Evolutionary conservation across 2,113 vertebrate species (phyloP).

Genomic region (Triplophysa rosa): DNA sequence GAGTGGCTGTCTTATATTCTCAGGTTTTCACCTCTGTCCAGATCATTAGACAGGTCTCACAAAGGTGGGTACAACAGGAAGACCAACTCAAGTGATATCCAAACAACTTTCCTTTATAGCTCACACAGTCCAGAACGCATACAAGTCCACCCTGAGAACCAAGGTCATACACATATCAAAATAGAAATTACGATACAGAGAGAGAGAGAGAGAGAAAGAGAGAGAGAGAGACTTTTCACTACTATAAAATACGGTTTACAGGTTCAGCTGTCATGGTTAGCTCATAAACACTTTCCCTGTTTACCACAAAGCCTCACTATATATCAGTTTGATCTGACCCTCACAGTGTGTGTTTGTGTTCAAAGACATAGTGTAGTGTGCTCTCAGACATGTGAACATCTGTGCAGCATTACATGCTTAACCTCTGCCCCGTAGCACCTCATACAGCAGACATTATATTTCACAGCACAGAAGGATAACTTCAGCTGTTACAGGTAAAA

Average conservation of each 20-base stretch:
- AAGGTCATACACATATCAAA: conserved; percentile 39
- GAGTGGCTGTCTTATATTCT: not conserved
- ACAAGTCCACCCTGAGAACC: not conserved
- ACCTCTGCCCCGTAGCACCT: conserved; percentile 26
- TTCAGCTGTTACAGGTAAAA: not conserved
- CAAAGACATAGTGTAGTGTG: conserved; percentile 13
- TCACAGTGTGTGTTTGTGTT: conserved; percentile 11
- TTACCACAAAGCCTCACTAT: conserved; percentile 35
- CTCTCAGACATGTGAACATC: conserved; percentile 24
- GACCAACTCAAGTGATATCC: not conserved
- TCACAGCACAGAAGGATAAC: not conserved
- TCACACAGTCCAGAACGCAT: not conserved
- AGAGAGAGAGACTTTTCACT: not conserved
- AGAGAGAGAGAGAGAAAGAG: not conserved
- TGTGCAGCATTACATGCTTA: conserved; percentile 38
- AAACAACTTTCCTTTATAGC: conserved; percentile 16
- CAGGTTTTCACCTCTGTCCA: conserved; percentile 22
- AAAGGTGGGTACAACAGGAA: conserved; percentile 19
- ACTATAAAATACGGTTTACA: conserved; percentile 16
- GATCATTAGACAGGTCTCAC: not conserved
- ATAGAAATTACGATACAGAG: not conserved
- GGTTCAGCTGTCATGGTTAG: conserved; percentile 26
- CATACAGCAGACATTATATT: conserved; percentile 10
- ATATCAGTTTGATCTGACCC: conserved; percentile 1
- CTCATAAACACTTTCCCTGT: conserved; percentile 42